Base-by-base conservation (phyloP, 2,888 invertebrate species). In the Teleiodes luculella region DNA sequence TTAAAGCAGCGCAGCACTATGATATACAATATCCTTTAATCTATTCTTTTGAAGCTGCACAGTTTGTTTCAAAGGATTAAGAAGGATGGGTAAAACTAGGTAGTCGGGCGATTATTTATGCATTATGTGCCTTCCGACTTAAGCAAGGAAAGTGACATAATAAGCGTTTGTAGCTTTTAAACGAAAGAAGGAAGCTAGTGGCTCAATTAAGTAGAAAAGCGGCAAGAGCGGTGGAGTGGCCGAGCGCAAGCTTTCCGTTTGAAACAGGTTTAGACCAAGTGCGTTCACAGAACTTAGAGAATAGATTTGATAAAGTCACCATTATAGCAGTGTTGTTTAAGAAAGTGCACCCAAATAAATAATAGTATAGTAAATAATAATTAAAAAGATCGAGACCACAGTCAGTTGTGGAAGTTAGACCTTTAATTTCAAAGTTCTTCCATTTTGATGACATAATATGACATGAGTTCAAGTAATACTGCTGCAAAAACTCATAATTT, bases 11-110 rank as follows among this genome's bases (percentile, higher is more conserved):
- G n/a, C n/a, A n/a, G n/a, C n/a, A n/a, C n/a, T n/a, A n/a, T n/a
- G n/a, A n/a, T n/a, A n/a, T 43, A 5, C 8, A 18, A 41, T n/a
- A 6, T 3, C 24, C 20, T 24, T 20, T 13, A 43, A 1, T 76
- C 70, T 72, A 67, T 76, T 75, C 70, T 68, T 66, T 61, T 63
- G 65, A 67, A 64, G 24, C 24, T 24, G 24, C 62, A 68, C 73
- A 65, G 62, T 66, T 72, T 69, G 60, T 67, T 65, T 58, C 65
- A 71, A 72, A 73, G 71, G 73, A 76, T 79, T 78, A 68, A 70
- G 61, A 24, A 43, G n/a, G 24, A 43, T 13, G 24, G 5, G 10
- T 62, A 64, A 57, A 58, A 58, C 59, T 52, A 58, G 56, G 36
- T 33, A 49, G 49, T 43, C 43, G 47, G 2, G 48, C 37, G 52